These are phyloP conservation scores for Himalopsyche tibetana DNA, from an alignment of 2,888 invertebrate species.

Conservation along the genomic window DNA sequence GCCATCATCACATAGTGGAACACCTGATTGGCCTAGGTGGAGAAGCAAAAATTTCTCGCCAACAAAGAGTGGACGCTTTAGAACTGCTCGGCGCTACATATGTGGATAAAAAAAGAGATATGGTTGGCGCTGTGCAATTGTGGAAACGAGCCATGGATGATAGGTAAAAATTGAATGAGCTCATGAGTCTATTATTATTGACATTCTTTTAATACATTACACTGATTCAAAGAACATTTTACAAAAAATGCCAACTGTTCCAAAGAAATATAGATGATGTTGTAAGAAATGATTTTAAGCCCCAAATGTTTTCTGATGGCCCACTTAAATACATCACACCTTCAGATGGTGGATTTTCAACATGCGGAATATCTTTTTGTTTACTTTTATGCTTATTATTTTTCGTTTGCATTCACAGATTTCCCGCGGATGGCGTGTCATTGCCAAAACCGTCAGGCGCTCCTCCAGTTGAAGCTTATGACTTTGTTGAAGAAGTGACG, in stretches of 20 bases:
- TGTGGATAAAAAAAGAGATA: slow-evolving; percentile 97
- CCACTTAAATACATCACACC: too few species aligned
- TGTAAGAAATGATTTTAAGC: too few species aligned
- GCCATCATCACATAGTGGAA: slow-evolving; percentile 95
- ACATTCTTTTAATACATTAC: too few species aligned
- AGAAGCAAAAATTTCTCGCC: slow-evolving; percentile 82
- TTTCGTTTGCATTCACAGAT: slow-evolving; percentile 71
- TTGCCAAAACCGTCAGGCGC: slow-evolving; percentile 85
- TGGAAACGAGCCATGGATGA: slow-evolving; percentile 96
- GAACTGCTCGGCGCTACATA: slow-evolving; percentile 95
- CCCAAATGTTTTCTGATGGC: too few species aligned
- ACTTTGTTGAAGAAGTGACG: slow-evolving; percentile 89
- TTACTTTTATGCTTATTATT: not conserved
- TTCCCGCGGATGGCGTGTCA: slow-evolving; percentile 79
- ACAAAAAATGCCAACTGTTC: too few species aligned
- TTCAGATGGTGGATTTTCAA: too few species aligned
- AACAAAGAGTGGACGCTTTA: slow-evolving; percentile 91
- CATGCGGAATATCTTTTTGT: too few species aligned
- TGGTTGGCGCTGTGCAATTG: slow-evolving; percentile 90
- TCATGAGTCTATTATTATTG: too few species aligned
- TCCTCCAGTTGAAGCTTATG: slow-evolving; percentile 90
- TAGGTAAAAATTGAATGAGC: slow-evolving; percentile 75
- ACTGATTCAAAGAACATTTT: too few species aligned
- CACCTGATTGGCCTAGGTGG: slow-evolving; percentile 88
- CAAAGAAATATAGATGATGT: too few species aligned